A percentile compares a stretch with the other conserved stretches of the same genome.
Evolutionary conservation across 2,888 invertebrate genomes (phyloP).

Genomic region (Sericinus montela): DNA sequence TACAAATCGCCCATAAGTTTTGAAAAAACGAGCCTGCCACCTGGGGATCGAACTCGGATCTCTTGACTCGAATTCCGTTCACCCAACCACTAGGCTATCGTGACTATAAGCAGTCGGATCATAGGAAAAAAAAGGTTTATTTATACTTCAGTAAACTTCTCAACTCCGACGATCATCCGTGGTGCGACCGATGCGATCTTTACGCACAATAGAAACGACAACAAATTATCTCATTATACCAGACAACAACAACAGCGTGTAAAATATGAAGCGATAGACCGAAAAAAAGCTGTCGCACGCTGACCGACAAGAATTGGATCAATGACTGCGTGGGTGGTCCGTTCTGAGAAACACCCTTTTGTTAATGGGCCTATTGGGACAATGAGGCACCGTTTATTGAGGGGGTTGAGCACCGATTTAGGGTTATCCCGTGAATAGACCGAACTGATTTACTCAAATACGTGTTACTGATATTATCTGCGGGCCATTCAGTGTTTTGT

Average conservation of each 20-base stretch:
- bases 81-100: too few relatives aligned
- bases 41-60: too few relatives aligned
- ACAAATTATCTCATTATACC: constrained; percentile 59
- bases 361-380: constrained; percentile 42
- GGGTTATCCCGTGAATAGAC: constrained; percentile 51
- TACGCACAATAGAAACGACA: constrained; percentile 40
- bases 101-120: too few relatives aligned
- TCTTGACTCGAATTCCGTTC: too few relatives aligned
- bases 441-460: constrained; percentile 68
- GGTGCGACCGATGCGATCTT: constrained; percentile 8
- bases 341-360: constrained; percentile 65
- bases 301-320: constrained; percentile 58
- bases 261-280: constrained; percentile 16
- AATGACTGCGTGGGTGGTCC: constrained; percentile 67
- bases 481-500: constrained; percentile 60
- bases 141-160: constrained; percentile 2
- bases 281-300: constrained; percentile 31
- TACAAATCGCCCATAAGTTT: too few relatives aligned
- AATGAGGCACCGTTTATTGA: constrained; percentile 41
- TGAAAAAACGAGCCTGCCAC: too few relatives aligned
- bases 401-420: constrained; percentile 50
- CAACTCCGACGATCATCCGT: not conserved
- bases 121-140: too few relatives aligned
- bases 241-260: constrained; percentile 21
- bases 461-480: constrained; percentile 68